These are phyloP conservation scores for Heliconius charithonia DNA, from an alignment of 2,888 invertebrate genomes.

Conservation along the genomic window DNA sequence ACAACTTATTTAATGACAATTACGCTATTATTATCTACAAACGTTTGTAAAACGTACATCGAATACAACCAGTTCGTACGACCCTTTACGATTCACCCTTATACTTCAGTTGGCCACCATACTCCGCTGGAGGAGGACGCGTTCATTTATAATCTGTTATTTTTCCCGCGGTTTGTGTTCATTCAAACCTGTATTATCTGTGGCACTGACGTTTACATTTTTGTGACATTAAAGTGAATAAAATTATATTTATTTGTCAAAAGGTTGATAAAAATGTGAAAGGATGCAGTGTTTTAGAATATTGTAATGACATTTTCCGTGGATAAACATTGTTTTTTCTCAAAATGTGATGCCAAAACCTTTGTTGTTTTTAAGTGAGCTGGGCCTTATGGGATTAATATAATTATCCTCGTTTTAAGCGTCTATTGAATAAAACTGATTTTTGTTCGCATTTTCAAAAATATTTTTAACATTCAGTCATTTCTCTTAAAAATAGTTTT, in stretches of 20 bases:
- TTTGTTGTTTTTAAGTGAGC: constrained; percentile 19
- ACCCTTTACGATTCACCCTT: constrained; percentile 28
- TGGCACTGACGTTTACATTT: constrained; percentile 33
- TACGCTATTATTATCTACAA: neutral
- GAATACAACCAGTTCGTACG: constrained; percentile 25
- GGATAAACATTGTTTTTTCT: neutral
- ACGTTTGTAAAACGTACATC: constrained; percentile 5
- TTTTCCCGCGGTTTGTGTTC: constrained; percentile 35
- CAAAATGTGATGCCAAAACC: constrained; percentile 3
- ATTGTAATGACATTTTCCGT: neutral
- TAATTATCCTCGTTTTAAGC: neutral
- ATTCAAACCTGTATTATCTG: constrained; percentile 36
- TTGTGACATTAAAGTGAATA: constrained; percentile 24
- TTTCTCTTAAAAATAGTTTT: neutral
- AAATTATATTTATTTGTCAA: constrained; percentile 18
- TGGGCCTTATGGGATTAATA: neutral
- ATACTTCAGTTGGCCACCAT: constrained; percentile 33
- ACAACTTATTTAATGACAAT: neutral
- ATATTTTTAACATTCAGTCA: neutral
- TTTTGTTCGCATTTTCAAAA: neutral
- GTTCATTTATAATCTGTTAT: constrained; percentile 10
- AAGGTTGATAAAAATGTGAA: constrained; percentile 27
- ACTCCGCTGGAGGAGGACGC: constrained; percentile 33
- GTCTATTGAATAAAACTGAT: neutral
- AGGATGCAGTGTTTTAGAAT: constrained; percentile 40